Base-by-base conservation (phyloP, 2,888 invertebrate species). In the Cepaea hortensis region DNA sequence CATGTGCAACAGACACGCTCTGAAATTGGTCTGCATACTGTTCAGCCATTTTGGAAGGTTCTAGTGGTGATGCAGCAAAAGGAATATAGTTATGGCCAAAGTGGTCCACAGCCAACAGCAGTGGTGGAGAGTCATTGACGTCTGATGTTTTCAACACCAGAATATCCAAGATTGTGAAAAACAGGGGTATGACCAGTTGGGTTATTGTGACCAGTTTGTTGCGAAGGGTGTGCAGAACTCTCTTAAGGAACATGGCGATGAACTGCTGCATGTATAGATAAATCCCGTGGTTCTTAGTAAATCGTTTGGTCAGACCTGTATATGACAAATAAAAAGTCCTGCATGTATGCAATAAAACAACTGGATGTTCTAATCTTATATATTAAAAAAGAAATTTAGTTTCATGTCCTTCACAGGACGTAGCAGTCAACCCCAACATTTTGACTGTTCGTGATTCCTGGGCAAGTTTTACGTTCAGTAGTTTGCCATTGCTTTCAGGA, bases 161-260 rank as follows among this genome's bases (percentile, higher is more conserved):
- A 15, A 87, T 48, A 9, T 84, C 87, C 83, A 87, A 93, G 35
- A 95, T 95, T 90, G 96, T 95, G 95, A 96, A 96, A 88, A 96
- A 90, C 50, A 93, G 87, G 0, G 97, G 97, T 84, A 97, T 96
- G 3, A 96, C 88, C 48, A 97, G 90, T 88, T 93, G 93, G 1
- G 93, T 91, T 3, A 92, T 73, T 0, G 95, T 95, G 7, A 97
- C 93, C 76, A 96, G 93, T 95, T 96, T 96, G 62, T 97, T 96
- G 7, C 97, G 95, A 23, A 95, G 92, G 85, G 96, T 96, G 87
- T 96, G 96, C 5, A 96, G 93, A 62, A 95, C 94, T 91, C 96
- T 95, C 93, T 97, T 97, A 50, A 96, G 93, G 92, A 97, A 95
- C 95, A 97, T 96, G 1, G 96, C 97, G 48, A 93, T 92, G 90